phyloP scores from a whole-genome alignment of 2,113 vertebrate species.

The Scophthalmus maximus region DNA sequence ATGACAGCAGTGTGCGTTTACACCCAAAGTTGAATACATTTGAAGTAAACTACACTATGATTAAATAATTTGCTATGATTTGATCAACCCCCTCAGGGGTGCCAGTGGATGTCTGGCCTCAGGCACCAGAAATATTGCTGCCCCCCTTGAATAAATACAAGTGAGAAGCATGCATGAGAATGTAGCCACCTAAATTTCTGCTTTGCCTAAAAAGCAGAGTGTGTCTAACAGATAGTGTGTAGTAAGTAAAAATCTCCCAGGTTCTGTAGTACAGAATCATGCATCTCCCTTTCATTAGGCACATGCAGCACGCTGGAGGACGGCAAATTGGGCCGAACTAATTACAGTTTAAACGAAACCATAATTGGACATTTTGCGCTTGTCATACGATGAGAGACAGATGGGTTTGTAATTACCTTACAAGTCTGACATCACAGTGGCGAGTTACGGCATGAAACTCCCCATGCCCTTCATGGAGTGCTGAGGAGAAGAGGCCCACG shows the following conservation, averaged over 20 bases:
- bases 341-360: constrained; percentile 99
- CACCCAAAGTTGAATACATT: neutral
- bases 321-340: constrained; percentile 97
- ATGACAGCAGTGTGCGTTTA: neutral
- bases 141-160: constrained; percentile 7
- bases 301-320: constrained; percentile 86
- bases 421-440: constrained; percentile 92
- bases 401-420: constrained; percentile 99
- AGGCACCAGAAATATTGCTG: neutral
- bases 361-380: constrained; percentile 99
- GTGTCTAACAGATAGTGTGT: constrained; percentile 11
- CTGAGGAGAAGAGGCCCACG: constrained; percentile 67
- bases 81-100: neutral
- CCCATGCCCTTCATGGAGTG: constrained; percentile 90
- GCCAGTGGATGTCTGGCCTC: neutral
- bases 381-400: constrained; percentile 99
- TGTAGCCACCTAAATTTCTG: constrained; percentile 5
- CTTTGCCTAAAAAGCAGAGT: constrained; percentile 15
- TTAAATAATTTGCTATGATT: neutral
- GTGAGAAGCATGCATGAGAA: constrained; percentile 4
- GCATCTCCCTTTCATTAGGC: constrained; percentile 67
- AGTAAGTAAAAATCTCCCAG: constrained; percentile 40
- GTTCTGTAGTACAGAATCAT: constrained; percentile 49
- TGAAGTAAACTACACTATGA: neutral
- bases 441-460: constrained; percentile 84